Evolutionary conservation across 2,888 invertebrate genomes (phyloP).

Genomic region (Thelaira solivaga): DNA sequence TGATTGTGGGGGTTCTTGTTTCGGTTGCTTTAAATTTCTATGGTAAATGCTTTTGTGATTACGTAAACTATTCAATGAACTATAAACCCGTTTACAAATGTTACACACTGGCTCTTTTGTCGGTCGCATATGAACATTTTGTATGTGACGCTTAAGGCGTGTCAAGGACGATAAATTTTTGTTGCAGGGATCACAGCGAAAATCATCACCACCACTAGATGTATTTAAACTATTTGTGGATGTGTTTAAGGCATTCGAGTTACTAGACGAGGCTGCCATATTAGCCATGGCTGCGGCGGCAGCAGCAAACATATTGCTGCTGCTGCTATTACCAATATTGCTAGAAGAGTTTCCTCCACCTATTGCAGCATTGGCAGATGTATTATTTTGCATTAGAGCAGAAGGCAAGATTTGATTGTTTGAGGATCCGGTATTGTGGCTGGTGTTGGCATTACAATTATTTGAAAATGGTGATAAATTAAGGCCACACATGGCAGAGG

Average conservation of each 20-base stretch:
- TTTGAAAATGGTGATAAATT: conserved; percentile 75
- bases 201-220: conserved; percentile 83
- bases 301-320: conserved; percentile 70
- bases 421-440: conserved; percentile 57
- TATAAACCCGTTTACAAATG: conserved; percentile 94
- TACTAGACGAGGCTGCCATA: conserved; percentile 70
- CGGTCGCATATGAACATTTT: conserved; percentile 93
- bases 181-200: conserved; percentile 94
- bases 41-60: conserved; percentile 96
- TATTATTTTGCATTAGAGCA: conserved; percentile 52
- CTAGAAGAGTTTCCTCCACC: conserved; percentile 45
- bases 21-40: conserved; percentile 86
- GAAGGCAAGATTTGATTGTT: conserved; percentile 65
- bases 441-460: conserved; percentile 68
- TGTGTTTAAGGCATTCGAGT: conserved; percentile 66
- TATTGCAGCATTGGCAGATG: conserved; percentile 44
- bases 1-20: conserved; percentile 72
- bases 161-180: conserved; percentile 92
- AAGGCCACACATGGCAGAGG: conserved; percentile 74
- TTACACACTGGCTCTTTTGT: conserved; percentile 94
- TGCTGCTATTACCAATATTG: conserved; percentile 59
- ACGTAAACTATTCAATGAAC: conserved; percentile 92
- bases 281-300: conserved; percentile 72
- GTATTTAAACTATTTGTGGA: conserved; percentile 69
- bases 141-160: conserved; percentile 92